Evolutionary conservation across 2,113 vertebrate species (phyloP).

Genomic region (Phainopepla nitens): DNA sequence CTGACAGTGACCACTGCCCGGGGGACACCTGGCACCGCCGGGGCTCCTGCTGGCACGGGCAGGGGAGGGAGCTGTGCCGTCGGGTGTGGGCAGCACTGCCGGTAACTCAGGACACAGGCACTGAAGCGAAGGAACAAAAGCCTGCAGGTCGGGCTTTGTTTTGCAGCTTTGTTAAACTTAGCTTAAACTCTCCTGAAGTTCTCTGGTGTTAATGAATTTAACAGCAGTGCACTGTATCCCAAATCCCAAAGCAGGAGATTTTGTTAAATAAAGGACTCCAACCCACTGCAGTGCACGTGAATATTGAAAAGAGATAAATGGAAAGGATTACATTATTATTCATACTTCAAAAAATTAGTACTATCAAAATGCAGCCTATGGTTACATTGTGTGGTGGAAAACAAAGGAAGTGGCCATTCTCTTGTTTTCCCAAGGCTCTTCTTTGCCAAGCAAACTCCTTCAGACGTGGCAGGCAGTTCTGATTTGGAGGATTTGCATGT

Average conservation of each 20-base stretch:
- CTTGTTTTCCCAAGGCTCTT: neutral
- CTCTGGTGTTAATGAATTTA: neutral
- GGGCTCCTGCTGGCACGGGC: accelerated
- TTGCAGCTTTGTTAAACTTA: neutral
- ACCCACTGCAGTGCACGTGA: too few relatives aligned
- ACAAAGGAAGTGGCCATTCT: neutral
- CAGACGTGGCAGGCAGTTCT: neutral
- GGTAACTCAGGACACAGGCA: accelerated
- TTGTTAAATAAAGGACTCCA: neutral
- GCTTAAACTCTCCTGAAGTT: neutral
- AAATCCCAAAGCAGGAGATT: neutral
- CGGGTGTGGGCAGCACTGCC: accelerated
- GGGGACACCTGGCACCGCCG: neutral
- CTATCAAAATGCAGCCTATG: neutral
- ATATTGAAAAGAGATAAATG: neutral
- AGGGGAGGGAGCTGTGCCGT: neutral
- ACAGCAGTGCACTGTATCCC: neutral
- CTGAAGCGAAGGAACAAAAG: neutral
- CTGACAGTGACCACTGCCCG: accelerated
- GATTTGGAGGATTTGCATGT: neutral
- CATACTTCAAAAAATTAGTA: neutral
- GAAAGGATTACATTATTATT: neutral
- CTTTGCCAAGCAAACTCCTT: neutral
- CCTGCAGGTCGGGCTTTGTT: neutral
- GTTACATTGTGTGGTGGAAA: neutral